Base-by-base conservation (phyloP, 1,140 invertebrate genomes). In the Caenorhabditis brenneri region DNA sequence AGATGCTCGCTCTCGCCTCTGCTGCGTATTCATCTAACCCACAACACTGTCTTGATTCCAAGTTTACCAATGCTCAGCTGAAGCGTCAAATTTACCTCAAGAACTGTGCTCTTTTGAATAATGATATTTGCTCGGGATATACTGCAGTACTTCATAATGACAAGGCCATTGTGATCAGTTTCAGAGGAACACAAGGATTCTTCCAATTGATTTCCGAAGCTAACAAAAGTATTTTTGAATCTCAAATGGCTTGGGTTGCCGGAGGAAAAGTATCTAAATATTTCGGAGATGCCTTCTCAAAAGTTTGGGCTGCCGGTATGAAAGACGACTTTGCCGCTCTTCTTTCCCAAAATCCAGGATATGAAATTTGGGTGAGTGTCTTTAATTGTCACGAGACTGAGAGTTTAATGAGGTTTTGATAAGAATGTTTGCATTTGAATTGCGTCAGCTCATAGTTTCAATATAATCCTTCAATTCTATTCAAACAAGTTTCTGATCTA, bases 141-240 rank as follows among this genome's bases (percentile, higher is more conserved):
- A 88, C 84, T n/a, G 87, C 88, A 15, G 84, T 87, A 33, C 79
- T 81, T 6, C 83, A 81, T 22, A 42, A 24, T 24, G 79, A 88
- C 3, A 85, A 86, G 55, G 79, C 86, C 0, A 88, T 88, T 49
- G 84, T 88, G 0, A 51, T 88, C 24, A 80, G 84, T 48, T 87
- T 86, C 81, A 85, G 87, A 16, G 88, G 88, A 53, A 88, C 88
- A 9, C 36, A 86, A n/a, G 81, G 87, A 19, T 88, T 88, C 31
- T 51, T 86, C 22, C 87, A 88, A 81, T 80, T 88, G 16, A 39
- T 88, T 24, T 74, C 80, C 16, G 88, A 88, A 60, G 86, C 83
- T 53, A 79, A 86, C 53, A 60, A 87, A 27, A 85, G 65, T n/a
- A 46, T 88, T 22, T 86, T 88, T 33, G 58, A 82, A 31, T 49